Evolutionary conservation across 2,113 vertebrate genomes (phyloP).

Genomic region (Telmatochromis sp.): DNA sequence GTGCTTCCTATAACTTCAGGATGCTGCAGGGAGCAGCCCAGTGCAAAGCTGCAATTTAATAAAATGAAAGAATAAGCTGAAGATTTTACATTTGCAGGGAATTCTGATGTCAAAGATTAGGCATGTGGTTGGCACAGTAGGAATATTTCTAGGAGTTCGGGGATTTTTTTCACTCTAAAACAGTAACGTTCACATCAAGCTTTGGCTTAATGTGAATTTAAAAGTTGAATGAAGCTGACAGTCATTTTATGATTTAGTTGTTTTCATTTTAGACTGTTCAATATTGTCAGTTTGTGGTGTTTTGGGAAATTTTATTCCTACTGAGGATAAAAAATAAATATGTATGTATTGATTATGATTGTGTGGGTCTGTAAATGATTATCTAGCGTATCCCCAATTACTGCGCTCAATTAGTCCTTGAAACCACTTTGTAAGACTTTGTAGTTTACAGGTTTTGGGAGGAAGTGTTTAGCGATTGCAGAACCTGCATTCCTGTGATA

Average conservation of each 20-base stretch:
- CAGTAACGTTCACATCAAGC: not conserved
- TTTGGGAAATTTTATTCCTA: not conserved
- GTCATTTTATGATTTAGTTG: not conserved
- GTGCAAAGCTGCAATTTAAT: not conserved
- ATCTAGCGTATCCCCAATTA: not conserved
- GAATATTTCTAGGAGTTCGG: not conserved
- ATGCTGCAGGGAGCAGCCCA: not conserved
- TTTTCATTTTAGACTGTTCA: not conserved
- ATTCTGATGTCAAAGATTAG: not conserved
- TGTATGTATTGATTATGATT: not conserved
- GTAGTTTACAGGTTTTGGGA: constrained; percentile 15
- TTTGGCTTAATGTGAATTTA: not conserved
- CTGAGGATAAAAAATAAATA: not conserved
- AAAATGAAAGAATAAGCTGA: not conserved
- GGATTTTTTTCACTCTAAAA: not conserved
- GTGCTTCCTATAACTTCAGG: not conserved
- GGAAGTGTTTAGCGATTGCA: constrained; percentile 21
- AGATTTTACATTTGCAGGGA: not conserved
- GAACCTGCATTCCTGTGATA: constrained; percentile 63
- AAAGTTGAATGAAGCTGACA: not conserved
- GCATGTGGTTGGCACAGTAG: not conserved
- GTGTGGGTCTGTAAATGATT: not conserved
- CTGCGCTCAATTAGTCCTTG: constrained; percentile 50
- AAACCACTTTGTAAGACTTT: constrained; percentile 31
- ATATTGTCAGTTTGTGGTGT: not conserved